Conservation (phyloP, 2,888 invertebrate species). For the Coelinius sp. region DNA sequence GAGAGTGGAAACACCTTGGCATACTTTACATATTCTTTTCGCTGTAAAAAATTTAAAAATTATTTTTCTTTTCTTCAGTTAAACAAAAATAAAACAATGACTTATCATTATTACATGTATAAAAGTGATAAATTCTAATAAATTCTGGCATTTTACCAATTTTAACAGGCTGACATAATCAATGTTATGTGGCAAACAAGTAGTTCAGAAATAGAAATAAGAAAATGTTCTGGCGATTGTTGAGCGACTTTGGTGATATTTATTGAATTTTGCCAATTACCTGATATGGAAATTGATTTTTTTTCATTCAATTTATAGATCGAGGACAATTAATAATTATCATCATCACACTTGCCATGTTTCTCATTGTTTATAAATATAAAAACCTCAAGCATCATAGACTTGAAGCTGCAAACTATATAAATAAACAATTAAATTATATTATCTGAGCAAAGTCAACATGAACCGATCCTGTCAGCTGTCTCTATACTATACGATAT, state of each 20-base stretch:
- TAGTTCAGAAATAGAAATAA: slow-evolving; percentile 54
- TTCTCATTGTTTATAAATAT: too few species aligned
- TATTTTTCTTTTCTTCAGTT: neutral
- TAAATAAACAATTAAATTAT: neutral
- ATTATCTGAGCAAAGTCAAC: neutral
- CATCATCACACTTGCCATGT: too few species aligned
- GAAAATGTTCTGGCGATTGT: slow-evolving; percentile 42
- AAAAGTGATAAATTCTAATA: slow-evolving; percentile 5
- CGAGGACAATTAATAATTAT: too few species aligned
- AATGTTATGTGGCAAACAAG: slow-evolving; percentile 56
- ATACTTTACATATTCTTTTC: slow-evolving; percentile 95
- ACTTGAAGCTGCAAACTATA: neutral
- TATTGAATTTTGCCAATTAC: slow-evolving; percentile 40
- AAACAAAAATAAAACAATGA: slow-evolving; percentile 6
- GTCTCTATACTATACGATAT: neutral
- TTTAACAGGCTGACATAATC: slow-evolving; percentile 50
- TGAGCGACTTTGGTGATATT: slow-evolving; percentile 37
- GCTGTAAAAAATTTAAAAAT: slow-evolving; percentile 75
- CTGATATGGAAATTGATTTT: neutral
- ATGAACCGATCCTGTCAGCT: neutral
- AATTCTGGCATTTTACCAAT: slow-evolving; percentile 30
- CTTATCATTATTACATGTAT: neutral
- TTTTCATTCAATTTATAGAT: too few species aligned
- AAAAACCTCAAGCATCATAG: neutral
- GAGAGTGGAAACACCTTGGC: slow-evolving; percentile 94